Base-by-base conservation (phyloP, 1,140 invertebrate species). In the Trichogramma pretiosum region DNA sequence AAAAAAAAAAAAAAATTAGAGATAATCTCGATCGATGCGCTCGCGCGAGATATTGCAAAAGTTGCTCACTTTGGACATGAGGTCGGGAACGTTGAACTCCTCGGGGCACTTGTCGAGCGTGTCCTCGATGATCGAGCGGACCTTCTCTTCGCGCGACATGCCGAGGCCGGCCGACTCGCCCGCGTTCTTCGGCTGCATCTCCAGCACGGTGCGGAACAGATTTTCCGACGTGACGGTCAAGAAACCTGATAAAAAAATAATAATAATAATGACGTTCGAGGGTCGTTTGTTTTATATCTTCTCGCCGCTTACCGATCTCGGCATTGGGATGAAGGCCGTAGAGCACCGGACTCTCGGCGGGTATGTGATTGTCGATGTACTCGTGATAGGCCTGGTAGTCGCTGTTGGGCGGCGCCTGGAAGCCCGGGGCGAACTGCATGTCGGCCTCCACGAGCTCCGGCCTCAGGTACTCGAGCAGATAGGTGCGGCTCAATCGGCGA, bases 301-400 rank as follows among this genome's bases (percentile, higher is more conserved):
- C n/a, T n/a, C n/a, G n/a, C 9, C 16, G 5, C 22, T 0, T 43
- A 70, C 92, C 92, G 52, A 97, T 95, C 72, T 96, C 93, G 5
- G 93, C 91, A 68, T 97, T 96, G 1, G 89, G 84, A 73, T 96
- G 92, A 3, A 97, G 72, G 13, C 93, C 93, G 61, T 96, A 97
- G 0, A 97, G 68, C 52, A 85, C 78, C 0, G 93, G 92, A 43
- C 85, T 90, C 68, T 97, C 93, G 1, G 83, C 70, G 0, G 93
- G 92, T 5, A 96, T 64, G 60, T 75, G 78, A 46, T 93, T 84
- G 60, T 93, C 88, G n/a, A 97, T 84, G 63, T 95, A 96, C 35
- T 76, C 64, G 66, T 95, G 92, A 70, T 94, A 96, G 3, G 85
- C 83, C 7, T 75, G 68, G 59, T 90, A 94, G 65, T 96, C 92